Conservation (phyloP, 2,113 vertebrate genomes). For the Chionis minor region DNA sequence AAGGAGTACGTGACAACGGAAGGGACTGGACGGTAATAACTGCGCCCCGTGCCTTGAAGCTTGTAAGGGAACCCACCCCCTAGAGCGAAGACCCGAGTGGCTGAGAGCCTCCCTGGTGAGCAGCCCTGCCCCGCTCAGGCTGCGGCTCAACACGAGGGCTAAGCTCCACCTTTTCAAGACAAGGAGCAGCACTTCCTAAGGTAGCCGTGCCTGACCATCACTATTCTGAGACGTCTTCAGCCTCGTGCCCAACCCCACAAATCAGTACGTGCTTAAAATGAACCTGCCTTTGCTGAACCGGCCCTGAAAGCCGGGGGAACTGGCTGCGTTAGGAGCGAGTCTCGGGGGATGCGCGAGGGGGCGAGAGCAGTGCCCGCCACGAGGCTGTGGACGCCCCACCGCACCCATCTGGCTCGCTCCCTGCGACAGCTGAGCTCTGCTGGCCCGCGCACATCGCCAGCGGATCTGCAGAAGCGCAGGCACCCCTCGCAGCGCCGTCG, state of each 20-base stretch:
- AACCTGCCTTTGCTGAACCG: not conserved
- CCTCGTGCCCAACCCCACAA: not conserved
- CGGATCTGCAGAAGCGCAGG: not conserved
- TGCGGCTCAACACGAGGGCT: not conserved
- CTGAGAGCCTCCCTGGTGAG: not conserved
- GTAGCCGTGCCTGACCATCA: fast-evolving
- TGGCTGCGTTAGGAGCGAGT: not conserved
- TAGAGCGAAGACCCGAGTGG: not conserved
- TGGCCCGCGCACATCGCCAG: not conserved
- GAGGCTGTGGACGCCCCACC: not conserved
- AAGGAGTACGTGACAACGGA: not conserved
- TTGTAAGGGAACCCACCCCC: not conserved
- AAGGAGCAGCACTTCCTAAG: not conserved
- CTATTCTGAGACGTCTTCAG: not conserved
- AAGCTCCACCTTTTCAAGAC: not conserved
- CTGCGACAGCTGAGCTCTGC: fast-evolving
- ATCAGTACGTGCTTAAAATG: not conserved
- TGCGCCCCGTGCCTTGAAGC: not conserved
- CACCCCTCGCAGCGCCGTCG: fast-evolving
- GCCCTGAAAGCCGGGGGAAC: not conserved
- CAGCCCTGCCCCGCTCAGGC: not conserved
- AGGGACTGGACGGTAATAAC: not conserved
- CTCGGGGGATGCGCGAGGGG: not conserved
- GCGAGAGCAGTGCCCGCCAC: not conserved
- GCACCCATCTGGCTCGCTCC: not conserved